Conservation (phyloP, 1,140 invertebrate species). For the Drosophila novamexicana region DNA sequence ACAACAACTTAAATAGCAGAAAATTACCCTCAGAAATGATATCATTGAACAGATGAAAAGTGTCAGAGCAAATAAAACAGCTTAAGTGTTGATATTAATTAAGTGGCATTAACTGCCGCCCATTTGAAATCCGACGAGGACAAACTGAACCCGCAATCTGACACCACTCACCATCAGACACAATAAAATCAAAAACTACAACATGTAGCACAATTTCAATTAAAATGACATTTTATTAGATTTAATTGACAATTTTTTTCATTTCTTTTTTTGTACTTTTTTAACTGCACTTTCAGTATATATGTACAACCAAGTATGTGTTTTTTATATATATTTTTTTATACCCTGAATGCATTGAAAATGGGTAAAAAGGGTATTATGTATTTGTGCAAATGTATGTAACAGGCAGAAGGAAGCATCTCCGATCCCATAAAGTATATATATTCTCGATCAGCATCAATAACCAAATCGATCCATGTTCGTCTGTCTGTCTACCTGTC, state of each 20-base stretch:
- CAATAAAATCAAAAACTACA: constrained; percentile 39
- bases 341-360: too few species aligned
- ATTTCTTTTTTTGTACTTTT: too few species aligned
- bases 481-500: neutral
- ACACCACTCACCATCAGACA: constrained; percentile 17
- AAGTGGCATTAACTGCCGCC: constrained; percentile 65
- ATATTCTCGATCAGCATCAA: too few species aligned
- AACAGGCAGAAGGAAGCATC: too few species aligned
- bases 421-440: too few species aligned
- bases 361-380: too few species aligned
- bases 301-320: too few species aligned
- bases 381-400: too few species aligned
- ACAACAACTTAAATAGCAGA: constrained; percentile 8
- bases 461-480: too few species aligned
- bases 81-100: constrained; percentile 70
- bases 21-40: constrained; percentile 34
- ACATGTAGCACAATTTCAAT: constrained; percentile 28
- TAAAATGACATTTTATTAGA: constrained; percentile 65
- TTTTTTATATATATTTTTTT: too few species aligned
- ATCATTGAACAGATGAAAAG: constrained; percentile 49
- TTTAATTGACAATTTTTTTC: constrained; percentile 53
- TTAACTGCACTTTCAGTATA: too few species aligned
- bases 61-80: constrained; percentile 34
- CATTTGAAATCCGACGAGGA: constrained; percentile 20
- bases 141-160: constrained; percentile 8